Conservation (phyloP, 2,888 invertebrate genomes). For the Rotaria magnacalcarata region DNA sequence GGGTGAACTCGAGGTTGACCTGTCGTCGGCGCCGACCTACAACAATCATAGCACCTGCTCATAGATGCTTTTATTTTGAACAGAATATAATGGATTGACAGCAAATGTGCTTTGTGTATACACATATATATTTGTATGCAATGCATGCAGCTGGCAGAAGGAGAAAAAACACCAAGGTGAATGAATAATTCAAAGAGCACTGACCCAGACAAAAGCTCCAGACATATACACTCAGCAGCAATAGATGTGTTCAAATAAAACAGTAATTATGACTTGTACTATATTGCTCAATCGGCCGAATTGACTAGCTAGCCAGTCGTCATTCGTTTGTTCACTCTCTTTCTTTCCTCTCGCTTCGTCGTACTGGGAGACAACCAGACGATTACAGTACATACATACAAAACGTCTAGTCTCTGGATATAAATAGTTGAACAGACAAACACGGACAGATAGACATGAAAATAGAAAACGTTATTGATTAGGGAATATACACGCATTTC, state of each 20-base stretch:
- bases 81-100: neutral
- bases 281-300: neutral
- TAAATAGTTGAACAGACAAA: neutral
- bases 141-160: neutral
- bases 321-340: neutral
- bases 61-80: neutral
- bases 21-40: neutral
- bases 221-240: conserved; percentile 10
- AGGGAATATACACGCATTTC: too few relatives aligned
- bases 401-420: neutral
- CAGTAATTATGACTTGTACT: conserved; percentile 26
- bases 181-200: neutral
- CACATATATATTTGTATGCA: neutral
- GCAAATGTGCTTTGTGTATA: neutral
- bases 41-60: neutral
- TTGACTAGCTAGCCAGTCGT: neutral
- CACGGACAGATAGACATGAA: neutral
- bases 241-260: neutral
- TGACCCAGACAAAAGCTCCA: conserved; percentile 16
- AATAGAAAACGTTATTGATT: too few relatives aligned
- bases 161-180: neutral
- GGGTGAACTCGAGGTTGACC: neutral
- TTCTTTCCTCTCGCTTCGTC: conserved; percentile 3
- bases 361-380: neutral
- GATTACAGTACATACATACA: neutral